Evolutionary conservation across 37 sponge, comb jelly and placozoan species (phyloP), one percentile per base, ranked within the genome.

Genomic region (Agelas oroides): DNA sequence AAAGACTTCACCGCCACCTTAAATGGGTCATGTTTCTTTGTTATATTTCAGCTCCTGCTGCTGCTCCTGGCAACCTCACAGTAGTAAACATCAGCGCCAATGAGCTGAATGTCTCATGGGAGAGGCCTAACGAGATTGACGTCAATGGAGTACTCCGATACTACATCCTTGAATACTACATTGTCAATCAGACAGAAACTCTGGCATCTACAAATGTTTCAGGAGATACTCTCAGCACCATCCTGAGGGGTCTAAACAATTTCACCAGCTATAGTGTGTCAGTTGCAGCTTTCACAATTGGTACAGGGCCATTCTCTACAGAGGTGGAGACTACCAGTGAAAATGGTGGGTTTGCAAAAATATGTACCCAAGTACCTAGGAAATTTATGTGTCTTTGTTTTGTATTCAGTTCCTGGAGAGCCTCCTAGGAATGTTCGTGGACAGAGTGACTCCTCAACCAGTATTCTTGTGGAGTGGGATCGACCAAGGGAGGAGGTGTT

Each of bases 251-350:
- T 71, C 73, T 82, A 8, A 56, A 82, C 17, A 82, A 61, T 55
- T 77, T 59, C 65, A 86, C 79, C 63, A 40, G 2, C 63, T 86
- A 86, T 30, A 70, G 54, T 69, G 70, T 86, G 21, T 57, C 37
- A n/a, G 79, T 86, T 34, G 36, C 76, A 13, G 39, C 79, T 5
- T 37, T 37, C 28, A 79, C 79, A 5, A 40, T 41, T 28, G 77
- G 77, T 57, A 32, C 23, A 5, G 77, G 77, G 24, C 77, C 77
- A 16, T 30, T 32, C 31, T 25, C 61, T 58, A 25, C 33, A 2
- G 59, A 57, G 1, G 3, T 27, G 2, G 60, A 76, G 35, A 76
- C 59, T 17, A 76, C 77, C 55, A 58, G 38, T 76, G 60, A 76
- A 34, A 67, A 67, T 31, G 68, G 68, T 67, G 33, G 5, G 68